Evolutionary conservation across 1,140 invertebrate genomes (phyloP).

Genomic region (Gryllus bimaculatus): DNA sequence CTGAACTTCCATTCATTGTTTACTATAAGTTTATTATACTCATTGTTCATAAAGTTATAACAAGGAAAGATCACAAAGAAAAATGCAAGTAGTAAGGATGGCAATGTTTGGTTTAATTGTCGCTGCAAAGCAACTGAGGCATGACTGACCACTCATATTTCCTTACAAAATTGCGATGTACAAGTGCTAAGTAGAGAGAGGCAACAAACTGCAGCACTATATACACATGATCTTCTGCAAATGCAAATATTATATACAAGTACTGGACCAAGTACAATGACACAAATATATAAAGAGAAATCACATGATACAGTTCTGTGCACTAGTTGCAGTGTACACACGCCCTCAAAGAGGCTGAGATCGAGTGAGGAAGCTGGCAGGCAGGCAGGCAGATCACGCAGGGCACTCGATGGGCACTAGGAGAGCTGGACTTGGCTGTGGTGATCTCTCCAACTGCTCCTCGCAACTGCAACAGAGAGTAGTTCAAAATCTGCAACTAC

Average conservation of each 20-base stretch:
- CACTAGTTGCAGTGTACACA: background rate
- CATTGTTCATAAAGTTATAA: too few species aligned
- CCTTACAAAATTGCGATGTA: background rate
- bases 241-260: constrained; percentile 6
- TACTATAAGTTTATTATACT: too few species aligned
- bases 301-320: background rate
- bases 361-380: background rate
- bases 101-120: too few species aligned
- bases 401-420: background rate
- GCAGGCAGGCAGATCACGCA: background rate
- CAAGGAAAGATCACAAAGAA: too few species aligned
- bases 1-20: too few species aligned
- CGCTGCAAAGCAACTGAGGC: too few species aligned
- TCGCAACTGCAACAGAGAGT: background rate
- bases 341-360: background rate
- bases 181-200: background rate
- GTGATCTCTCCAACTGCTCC: background rate
- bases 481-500: background rate
- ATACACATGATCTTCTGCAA: background rate
- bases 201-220: background rate
- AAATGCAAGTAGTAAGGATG: too few species aligned
- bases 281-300: background rate
- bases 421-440: background rate
- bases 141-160: too few species aligned
- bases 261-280: background rate